Base-by-base conservation (phyloP, 2,797 vertebrate species). In the Ambastaia sidthimunki region DNA sequence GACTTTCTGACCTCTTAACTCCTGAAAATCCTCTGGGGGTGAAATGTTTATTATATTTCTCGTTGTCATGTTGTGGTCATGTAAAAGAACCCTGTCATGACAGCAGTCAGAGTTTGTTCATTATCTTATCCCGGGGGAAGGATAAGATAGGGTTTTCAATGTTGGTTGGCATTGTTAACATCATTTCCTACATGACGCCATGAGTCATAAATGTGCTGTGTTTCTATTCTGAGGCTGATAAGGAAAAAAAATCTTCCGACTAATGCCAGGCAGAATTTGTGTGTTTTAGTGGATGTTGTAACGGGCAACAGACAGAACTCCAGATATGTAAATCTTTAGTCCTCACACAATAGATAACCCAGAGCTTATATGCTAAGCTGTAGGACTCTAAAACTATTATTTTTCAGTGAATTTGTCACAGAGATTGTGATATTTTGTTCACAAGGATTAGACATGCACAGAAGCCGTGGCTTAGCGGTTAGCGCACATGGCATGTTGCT, bases 351-450 rank as follows among this genome's bases (percentile, higher is more conserved):
- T 57, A 18, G 52, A 15, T 80, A 73, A 73, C 66, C 16, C 34
- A 7, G 34, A 73, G 78, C 50, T 80, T 80, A 73, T 67, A 67
- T 23, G 62, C 50, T 80, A 73, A 72, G 63, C 78, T 73, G 34
- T 34, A 52, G 31, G 78, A 19, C 67, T 73, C 48, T 57, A 19
- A 52, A 57, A 25, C 21, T 16, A 59, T 80, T 73, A 47, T 73
- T 80, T 73, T 67, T 34, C n/a, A 18, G 78, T 18, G 18, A 66
- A 80, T 72, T 73, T 54, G 70, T 73, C 62, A 71, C 70, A 67
- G 70, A 80, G 60, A 80, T 66, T 80, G 69, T 55, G 50, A 59
- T 47, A 66, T 79, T 79, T 63, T 66, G 69, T 79, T 72, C 31
- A 65, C 31, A 65, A 55, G 77, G 69, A 72, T 79, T 72, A 72